Evolutionary conservation across 2,113 vertebrate genomes (phyloP), one percentile per base, ranked within the genome.

Genomic region (Clarias batrachus): DNA sequence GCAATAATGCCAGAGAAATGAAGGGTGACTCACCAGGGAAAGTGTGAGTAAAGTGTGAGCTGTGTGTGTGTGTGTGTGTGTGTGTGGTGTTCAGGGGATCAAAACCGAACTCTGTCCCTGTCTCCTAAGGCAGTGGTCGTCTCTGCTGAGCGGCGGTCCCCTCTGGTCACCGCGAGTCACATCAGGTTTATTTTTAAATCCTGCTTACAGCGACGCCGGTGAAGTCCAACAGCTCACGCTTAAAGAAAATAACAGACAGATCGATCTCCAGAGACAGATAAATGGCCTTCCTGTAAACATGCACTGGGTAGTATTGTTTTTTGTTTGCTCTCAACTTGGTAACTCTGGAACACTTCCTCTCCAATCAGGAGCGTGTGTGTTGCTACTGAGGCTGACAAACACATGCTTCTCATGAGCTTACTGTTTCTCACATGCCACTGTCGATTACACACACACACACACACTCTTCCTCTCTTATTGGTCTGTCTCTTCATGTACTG

Each of bases 11-110:
- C 70, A 63, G 57, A 62, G 30, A 33, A 48, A 62, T 48, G 41
- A 62, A 52, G 33, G 33, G 83, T 88, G 87, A 88, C 60, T 88
- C 87, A 89, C 74, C 27, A 30, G 23, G 71, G 37, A 86, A 86
- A 83, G 48, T 78, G 52, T 56, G 76, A 56, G 52, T 27, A 54
- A 52, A 52, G 25, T n/a, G 14, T 57, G 81, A 52, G 78, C 80
- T 54, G 14, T 19, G 62, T 66, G 83, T 83, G 60, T 37, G 68
- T 70, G 68, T 70, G 14, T 70, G 68, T 70, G 68, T 71, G 30
- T 71, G 68, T 71, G 65, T n/a, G n/a, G n/a, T 6, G 65, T 68
- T 63, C 4, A n/a, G 25, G 25, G 63, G 63, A 21, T 25, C 11
- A 16, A 33, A 54, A 82, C 59, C 13, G 59, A 37, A 30, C 59